Base-by-base conservation (phyloP, 2,113 vertebrate species). In the Taurulus bubalis region DNA sequence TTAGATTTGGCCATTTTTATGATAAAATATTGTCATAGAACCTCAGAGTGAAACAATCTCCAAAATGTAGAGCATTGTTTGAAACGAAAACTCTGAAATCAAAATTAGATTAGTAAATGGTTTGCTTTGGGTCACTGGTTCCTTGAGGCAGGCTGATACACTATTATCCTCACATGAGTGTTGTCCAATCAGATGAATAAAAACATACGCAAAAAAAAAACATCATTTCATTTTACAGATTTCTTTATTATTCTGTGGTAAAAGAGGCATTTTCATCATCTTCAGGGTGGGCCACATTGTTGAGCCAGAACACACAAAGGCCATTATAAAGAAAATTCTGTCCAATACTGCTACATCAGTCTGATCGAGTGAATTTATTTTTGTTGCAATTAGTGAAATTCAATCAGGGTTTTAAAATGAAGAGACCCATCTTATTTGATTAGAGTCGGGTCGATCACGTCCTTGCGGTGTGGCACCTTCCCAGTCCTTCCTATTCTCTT, bases 401-500 rank as follows among this genome's bases (percentile, higher is more conserved):
- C 34, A 74, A 42, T 77, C 64, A 34, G 28, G 10, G 16, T 34
- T 65, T 71, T 42, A 77, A 69, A 84, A 22, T 76, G 73, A 82
- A 83, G 83, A 81, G 51, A 76, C 8, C 34, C 16, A 0, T 68
- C 10, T 30, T 11, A 0, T 71, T 79, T 53, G 18, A 85, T 86
- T 71, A 68, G 14, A 70, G 68, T 64, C 4, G 6, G 63, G 51
- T 75, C 68, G 24, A 69, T 60, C 71, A 55, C 66, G 42, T 69
- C 79, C 55, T 66, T 74, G 88, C 10, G 85, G 87, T 28, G 47
- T 88, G 80, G 87, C 73, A 11, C 38, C 0, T 18, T 6, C 76
- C 75, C 83, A 77, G 77, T 10, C 60, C 70, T 55, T 36, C 60
- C 51, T 59, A 67, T 86, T 72, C 55, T 71, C 65, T 87, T 90